Percentiles rank a stretch among this genome's conserved stretches.
These are phyloP conservation scores for Danionella dracula DNA, from an alignment of 2,797 vertebrate species.

Conservation along the genomic window DNA sequence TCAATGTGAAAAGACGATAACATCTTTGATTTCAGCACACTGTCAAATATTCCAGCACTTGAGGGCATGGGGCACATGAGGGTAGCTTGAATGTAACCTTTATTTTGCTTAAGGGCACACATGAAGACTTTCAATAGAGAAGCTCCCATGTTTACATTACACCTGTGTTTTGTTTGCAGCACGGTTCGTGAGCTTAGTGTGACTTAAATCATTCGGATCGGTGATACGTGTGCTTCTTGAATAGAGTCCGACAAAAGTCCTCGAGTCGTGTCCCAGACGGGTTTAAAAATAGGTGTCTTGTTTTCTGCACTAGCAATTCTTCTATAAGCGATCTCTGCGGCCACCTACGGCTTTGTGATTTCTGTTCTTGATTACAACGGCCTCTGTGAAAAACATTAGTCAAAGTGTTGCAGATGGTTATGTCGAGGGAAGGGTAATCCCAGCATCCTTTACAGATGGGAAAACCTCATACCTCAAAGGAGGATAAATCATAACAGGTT, in stretches of 20 bases:
- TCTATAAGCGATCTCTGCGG: constrained; percentile 7
- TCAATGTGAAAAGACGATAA: constrained; percentile 26
- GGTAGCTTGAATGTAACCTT: constrained; percentile 59
- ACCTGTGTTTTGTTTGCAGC: constrained; percentile 67
- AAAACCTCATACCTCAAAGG: constrained; percentile 3
- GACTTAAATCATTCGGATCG: constrained; percentile 64
- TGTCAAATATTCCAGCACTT: constrained; percentile 58
- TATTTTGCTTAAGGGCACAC: constrained; percentile 47
- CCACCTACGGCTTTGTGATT: constrained; percentile 27
- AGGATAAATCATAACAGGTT: constrained; percentile 23
- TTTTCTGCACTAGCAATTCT: constrained; percentile 50
- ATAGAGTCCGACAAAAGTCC: constrained; percentile 66
- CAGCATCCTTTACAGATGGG: background rate
- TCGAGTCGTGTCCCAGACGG: constrained; percentile 48
- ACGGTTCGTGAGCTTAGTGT: constrained; percentile 45
- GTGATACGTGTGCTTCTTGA: constrained; percentile 69
- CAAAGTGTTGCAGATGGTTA: background rate
- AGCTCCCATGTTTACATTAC: constrained; percentile 56
- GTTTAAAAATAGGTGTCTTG: constrained; percentile 51
- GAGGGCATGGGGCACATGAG: constrained; percentile 29
- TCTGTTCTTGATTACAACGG: constrained; percentile 11
- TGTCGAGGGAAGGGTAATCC: background rate
- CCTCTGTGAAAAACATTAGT: constrained; percentile 9
- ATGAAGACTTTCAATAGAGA: constrained; percentile 51
- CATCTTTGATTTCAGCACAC: constrained; percentile 46